A percentile compares a stretch with the other conserved stretches of the same genome.
phyloP scores from a whole-genome alignment of 2,113 vertebrate species.

The Antennarius striatus region DNA sequence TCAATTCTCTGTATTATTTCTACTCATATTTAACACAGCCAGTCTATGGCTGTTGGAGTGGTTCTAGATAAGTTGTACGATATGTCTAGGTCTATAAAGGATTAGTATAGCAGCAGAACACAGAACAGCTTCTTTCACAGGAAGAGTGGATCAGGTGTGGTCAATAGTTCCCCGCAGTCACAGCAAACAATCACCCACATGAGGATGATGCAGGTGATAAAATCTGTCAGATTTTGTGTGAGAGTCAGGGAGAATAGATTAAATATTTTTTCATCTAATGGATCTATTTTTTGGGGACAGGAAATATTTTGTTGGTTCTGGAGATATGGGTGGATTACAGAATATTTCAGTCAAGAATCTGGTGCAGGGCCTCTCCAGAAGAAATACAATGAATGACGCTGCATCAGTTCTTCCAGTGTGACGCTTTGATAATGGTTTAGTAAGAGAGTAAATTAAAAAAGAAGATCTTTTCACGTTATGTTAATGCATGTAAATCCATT shows the following conservation, averaged over 20 bases:
- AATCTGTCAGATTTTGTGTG: conserved; percentile 10
- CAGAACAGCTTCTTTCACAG: conserved; percentile 32
- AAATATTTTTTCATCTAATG: background rate
- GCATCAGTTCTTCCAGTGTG: too few species aligned
- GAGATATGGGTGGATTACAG: background rate
- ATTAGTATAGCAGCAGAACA: conserved; percentile 34
- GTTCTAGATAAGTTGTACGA: conserved; percentile 24
- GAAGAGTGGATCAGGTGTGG: conserved; percentile 30
- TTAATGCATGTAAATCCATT: too few species aligned
- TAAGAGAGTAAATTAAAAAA: background rate
- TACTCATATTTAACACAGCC: too few species aligned
- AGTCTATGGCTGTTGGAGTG: background rate
- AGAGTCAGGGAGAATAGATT: background rate
- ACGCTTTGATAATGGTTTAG: too few species aligned
- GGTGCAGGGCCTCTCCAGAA: too few species aligned
- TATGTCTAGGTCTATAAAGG: conserved; percentile 35
- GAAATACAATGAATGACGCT: too few species aligned
- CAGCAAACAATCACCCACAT: conserved; percentile 10
- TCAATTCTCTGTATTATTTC: too few species aligned
- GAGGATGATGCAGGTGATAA: conserved; percentile 6
- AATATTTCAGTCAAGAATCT: background rate
- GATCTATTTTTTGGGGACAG: too few species aligned
- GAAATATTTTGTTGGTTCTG: background rate
- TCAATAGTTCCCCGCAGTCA: conserved; percentile 28
- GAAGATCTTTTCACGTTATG: too few species aligned